Percentiles rank a stretch among this genome's conserved stretches.
phyloP scores from a whole-genome alignment of 2,797 vertebrate species.

The Hemitrygon akajei region DNA sequence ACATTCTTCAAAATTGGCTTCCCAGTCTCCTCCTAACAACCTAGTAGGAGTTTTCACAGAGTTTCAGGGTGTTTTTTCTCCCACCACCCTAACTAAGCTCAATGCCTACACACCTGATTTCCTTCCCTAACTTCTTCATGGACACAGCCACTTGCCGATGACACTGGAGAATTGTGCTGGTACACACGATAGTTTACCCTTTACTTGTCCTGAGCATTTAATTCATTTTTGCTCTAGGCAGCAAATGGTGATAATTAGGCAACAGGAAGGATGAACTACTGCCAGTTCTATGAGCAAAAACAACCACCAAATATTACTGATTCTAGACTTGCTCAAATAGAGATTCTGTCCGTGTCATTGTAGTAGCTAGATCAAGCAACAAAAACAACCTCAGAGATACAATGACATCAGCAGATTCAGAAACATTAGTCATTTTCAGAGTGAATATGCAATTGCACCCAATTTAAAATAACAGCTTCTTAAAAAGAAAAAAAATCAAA shows the following conservation, averaged over 20 bases:
- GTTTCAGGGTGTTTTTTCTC: not conserved
- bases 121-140: not conserved
- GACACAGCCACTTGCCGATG: not conserved
- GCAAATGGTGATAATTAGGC: not conserved
- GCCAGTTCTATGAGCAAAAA: not conserved
- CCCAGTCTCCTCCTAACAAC: not conserved
- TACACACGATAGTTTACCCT: not conserved
- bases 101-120: not conserved
- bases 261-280: not conserved
- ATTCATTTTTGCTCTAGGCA: not conserved
- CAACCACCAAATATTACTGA: not conserved
- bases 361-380: not conserved
- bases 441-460: not conserved
- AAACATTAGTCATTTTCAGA: not conserved
- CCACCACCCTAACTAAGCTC: not conserved
- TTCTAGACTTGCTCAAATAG: slow-evolving; percentile 1
- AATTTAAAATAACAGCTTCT: not conserved
- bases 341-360: slow-evolving; percentile 2
- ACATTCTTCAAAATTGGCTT: slow-evolving; percentile 3
- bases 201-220: not conserved
- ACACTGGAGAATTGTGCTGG: not conserved
- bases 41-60: not conserved
- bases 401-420: not conserved
- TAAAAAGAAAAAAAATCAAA: not conserved
- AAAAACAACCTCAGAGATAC: not conserved